phyloP scores from a whole-genome alignment of 2,888 invertebrate species.

The Zygaena filipendulae region DNA sequence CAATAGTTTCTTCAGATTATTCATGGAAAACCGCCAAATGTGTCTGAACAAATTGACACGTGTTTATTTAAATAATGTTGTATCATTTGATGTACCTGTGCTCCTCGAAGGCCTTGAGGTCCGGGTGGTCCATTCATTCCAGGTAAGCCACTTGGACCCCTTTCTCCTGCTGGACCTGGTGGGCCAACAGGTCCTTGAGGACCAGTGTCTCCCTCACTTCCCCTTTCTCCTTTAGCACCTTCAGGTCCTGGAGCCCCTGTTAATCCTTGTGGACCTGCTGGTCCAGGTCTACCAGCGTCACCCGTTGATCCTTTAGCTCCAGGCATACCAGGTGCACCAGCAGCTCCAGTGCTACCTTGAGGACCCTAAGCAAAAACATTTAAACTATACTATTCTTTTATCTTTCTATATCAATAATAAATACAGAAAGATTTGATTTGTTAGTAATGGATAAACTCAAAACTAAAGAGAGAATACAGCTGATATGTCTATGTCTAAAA shows the following conservation, averaged over 20 bases:
- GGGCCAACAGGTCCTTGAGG: conserved; percentile 76
- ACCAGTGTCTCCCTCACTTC: conserved; percentile 76
- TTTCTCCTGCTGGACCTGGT: conserved; percentile 75
- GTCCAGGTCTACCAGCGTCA: conserved; percentile 75
- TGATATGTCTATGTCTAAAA: no score
- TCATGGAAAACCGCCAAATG: no score
- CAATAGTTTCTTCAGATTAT: no score
- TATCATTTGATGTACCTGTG: conserved; percentile 56
- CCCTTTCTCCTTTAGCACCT: conserved; percentile 80
- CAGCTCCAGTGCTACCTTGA: conserved; percentile 74
- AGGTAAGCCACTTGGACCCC: conserved; percentile 70
- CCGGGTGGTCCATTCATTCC: conserved; percentile 74
- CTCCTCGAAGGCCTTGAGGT: conserved; percentile 72
- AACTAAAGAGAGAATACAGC: no score
- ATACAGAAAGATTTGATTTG: no score
- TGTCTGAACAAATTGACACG: no score
- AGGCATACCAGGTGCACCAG: conserved; percentile 75
- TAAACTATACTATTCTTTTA: not conserved
- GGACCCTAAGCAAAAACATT: conserved; percentile 78
- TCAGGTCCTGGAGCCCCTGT: conserved; percentile 78
- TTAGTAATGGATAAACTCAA: no score
- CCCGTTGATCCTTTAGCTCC: conserved; percentile 78
- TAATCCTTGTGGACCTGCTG: conserved; percentile 74
- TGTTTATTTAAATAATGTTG: no score
- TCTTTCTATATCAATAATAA: no score